These are phyloP conservation scores for Athrips mouffetella DNA, from an alignment of 2,888 invertebrate genomes.

Conservation along the genomic window DNA sequence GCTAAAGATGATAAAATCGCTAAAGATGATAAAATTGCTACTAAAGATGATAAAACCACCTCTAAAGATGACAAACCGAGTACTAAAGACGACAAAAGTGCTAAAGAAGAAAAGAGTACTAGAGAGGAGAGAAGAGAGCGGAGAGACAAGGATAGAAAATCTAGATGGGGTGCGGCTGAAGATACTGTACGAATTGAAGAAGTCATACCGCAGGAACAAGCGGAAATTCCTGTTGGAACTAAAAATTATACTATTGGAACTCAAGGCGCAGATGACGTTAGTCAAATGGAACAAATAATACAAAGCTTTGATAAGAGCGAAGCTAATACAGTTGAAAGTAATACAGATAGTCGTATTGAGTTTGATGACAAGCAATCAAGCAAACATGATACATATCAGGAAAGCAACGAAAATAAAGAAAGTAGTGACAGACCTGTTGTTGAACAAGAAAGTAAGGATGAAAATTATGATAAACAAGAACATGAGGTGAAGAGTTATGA, in stretches of 20 bases:
- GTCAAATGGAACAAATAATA: no score
- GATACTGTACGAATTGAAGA: slow-evolving; percentile 27
- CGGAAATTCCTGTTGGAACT: background rate
- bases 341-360: background rate
- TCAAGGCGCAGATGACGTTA: background rate
- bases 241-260: background rate
- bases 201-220: slow-evolving; percentile 14
- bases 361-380: background rate
- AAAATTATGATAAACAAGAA: slow-evolving; percentile 2
- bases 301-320: background rate
- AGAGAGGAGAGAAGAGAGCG: slow-evolving; percentile 37
- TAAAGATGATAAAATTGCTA: slow-evolving; percentile 17
- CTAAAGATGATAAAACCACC: slow-evolving; percentile 18
- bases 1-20: slow-evolving; percentile 34
- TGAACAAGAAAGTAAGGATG: background rate
- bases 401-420: background rate
- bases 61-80: slow-evolving; percentile 7
- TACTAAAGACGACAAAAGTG: slow-evolving; percentile 6
- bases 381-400: background rate
- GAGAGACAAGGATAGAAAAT: slow-evolving; percentile 63
- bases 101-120: background rate
- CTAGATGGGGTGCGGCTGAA: slow-evolving; percentile 66
- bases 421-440: background rate
- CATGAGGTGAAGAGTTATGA: background rate
- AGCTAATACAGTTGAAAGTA: background rate